Percentiles rank a stretch among this genome's conserved stretches.
Conservation (phyloP, 2,888 invertebrate species). For the Cordilura impudica region DNA sequence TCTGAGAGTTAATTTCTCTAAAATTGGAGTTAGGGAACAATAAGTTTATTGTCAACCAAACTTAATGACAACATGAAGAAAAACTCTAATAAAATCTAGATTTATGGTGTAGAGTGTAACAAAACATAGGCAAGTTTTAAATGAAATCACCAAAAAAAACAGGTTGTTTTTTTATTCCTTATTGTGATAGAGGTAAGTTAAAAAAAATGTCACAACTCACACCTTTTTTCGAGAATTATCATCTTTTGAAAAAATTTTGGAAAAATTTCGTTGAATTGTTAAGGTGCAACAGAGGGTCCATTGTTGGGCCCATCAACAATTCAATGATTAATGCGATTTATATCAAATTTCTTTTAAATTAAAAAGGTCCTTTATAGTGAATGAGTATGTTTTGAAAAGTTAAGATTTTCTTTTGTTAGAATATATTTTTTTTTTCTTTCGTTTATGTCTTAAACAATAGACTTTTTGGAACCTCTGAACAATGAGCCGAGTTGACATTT, state of each 20-base stretch:
- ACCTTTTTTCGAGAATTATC: slow-evolving; percentile 57
- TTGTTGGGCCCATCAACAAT: slow-evolving; percentile 63
- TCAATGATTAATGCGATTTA: slow-evolving; percentile 66
- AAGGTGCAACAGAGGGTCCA: slow-evolving; percentile 9
- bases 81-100: slow-evolving; percentile 56
- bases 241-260: slow-evolving; percentile 12
- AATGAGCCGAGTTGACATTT: slow-evolving; percentile 55
- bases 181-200: slow-evolving; percentile 16
- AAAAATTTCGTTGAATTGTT: slow-evolving; percentile 50
- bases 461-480: slow-evolving; percentile 61
- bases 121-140: not conserved
- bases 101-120: slow-evolving; percentile 45
- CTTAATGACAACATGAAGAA: slow-evolving; percentile 60
- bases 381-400: slow-evolving; percentile 15
- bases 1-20: not conserved
- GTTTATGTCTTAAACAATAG: slow-evolving; percentile 60
- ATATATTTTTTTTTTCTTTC: not conserved
- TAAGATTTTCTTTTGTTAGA: slow-evolving; percentile 30
- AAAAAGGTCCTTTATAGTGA: slow-evolving; percentile 52
- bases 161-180: slow-evolving; percentile 58
- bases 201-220: slow-evolving; percentile 59
- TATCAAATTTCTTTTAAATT: slow-evolving; percentile 63
- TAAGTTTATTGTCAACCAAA: slow-evolving; percentile 50
- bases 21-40: not conserved
- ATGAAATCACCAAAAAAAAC: slow-evolving; percentile 36